phyloP scores from a whole-genome alignment of 1,140 invertebrate species.

The Drosophila sturtevanti region DNA sequence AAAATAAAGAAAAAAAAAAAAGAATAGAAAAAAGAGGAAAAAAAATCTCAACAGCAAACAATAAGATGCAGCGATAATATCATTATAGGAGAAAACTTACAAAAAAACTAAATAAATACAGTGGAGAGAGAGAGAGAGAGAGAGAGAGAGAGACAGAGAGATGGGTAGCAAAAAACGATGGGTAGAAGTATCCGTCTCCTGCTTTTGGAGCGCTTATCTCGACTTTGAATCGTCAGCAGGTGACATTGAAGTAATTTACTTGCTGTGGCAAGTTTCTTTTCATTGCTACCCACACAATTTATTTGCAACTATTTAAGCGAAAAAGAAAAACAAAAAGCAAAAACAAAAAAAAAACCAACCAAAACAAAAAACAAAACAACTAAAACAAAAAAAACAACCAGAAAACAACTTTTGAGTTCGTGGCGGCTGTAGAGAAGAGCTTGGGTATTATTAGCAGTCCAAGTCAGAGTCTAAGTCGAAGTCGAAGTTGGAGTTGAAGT shows the following conservation, averaged over 20 bases:
- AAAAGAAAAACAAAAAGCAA: slow-evolving; percentile 36
- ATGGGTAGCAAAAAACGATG: not conserved
- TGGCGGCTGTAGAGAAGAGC: slow-evolving; percentile 50
- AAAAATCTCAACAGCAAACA: slow-evolving; percentile 47
- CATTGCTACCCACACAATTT: slow-evolving; percentile 77
- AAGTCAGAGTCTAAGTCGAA: slow-evolving; percentile 8
- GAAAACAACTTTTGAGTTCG: slow-evolving; percentile 43
- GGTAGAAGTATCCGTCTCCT: slow-evolving; percentile 59
- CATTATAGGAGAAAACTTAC: slow-evolving; percentile 77
- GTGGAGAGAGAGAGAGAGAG: slow-evolving; percentile 18
- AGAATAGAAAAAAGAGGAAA: slow-evolving; percentile 2
- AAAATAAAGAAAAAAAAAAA: not conserved
- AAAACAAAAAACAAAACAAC: not conserved
- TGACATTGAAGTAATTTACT: slow-evolving; percentile 81
- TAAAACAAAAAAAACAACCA: slow-evolving; percentile 12
- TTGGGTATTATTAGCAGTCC: slow-evolving; percentile 67
- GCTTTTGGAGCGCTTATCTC: slow-evolving; percentile 67
- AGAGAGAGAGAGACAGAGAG: slow-evolving; percentile 4
- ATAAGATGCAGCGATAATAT: slow-evolving; percentile 78
- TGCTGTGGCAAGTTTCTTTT: slow-evolving; percentile 67
- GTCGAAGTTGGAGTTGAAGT: not conserved
- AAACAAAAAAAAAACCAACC: slow-evolving; percentile 23
- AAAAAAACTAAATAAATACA: slow-evolving; percentile 10
- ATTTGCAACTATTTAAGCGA: slow-evolving; percentile 78
- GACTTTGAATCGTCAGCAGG: slow-evolving; percentile 76